phyloP scores from a whole-genome alignment of 2,797 vertebrate genomes.

The Sciurus vulgaris region DNA sequence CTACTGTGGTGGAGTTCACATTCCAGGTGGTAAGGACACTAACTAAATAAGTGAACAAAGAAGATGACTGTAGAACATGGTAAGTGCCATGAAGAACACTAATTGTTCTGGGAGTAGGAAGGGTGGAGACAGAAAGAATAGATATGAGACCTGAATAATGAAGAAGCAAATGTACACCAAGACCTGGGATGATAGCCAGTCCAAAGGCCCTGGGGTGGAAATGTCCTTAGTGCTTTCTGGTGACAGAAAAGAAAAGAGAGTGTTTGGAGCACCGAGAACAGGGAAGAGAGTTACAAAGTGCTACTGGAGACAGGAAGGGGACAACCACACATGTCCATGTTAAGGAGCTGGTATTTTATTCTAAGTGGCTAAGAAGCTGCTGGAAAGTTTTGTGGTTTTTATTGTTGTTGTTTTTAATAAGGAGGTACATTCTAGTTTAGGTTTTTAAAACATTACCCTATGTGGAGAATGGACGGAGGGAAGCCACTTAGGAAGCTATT shows the following conservation, averaged over 20 bases:
- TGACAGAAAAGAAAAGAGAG: background rate
- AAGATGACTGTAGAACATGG: background rate
- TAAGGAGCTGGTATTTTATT: conserved; percentile 28
- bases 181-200: background rate
- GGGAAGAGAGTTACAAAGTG: background rate
- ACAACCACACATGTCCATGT: background rate
- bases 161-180: background rate
- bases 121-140: background rate
- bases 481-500: background rate
- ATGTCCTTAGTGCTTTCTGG: background rate
- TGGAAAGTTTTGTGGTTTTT: background rate
- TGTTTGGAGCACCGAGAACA: background rate
- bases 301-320: background rate
- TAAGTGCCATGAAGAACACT: background rate
- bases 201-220: background rate
- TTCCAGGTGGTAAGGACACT: background rate
- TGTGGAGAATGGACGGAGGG: background rate
- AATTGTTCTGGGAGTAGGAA: background rate
- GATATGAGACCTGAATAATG: background rate
- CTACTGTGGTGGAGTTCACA: background rate
- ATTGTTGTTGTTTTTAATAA: background rate
- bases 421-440: background rate
- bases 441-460: background rate
- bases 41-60: background rate
- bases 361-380: background rate